Percentiles rank a stretch among this genome's conserved stretches.
Evolutionary conservation across 64 coral and sea anemone species (phyloP).

Genomic region (Montipora efflorescens): DNA sequence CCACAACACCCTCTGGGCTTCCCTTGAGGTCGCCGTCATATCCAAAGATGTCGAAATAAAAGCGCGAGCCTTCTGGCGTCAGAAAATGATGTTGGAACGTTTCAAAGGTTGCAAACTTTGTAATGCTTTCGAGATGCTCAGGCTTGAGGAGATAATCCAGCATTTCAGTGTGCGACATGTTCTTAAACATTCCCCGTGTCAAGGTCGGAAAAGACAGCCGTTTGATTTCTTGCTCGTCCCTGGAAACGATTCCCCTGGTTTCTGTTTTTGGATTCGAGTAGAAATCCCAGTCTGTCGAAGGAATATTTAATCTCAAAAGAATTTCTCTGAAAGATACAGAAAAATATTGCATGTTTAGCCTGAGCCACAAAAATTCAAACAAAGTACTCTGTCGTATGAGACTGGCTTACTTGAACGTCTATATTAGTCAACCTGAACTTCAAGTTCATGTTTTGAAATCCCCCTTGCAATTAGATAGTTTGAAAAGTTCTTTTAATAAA

Average conservation of each 20-base stretch:
- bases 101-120: conserved; percentile 39
- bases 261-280: conserved; percentile 32
- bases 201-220: neutral
- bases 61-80: conserved; percentile 19
- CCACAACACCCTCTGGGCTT: conserved; percentile 16
- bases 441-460: too few species aligned
- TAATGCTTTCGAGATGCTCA: neutral
- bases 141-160: conserved; percentile 10
- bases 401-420: too few species aligned
- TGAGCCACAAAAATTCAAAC: too few species aligned
- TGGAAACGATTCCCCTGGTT: neutral
- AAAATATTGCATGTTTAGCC: neutral
- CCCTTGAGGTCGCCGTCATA: conserved; percentile 39
- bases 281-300: conserved; percentile 20
- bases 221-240: conserved; percentile 42
- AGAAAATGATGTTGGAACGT: conserved; percentile 41
- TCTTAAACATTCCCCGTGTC: conserved; percentile 17
- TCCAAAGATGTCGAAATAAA: conserved; percentile 26
- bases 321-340: conserved; percentile 1
- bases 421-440: too few species aligned
- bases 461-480: too few species aligned
- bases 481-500: too few species aligned
- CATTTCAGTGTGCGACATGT: conserved; percentile 27
- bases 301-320: conserved; percentile 17
- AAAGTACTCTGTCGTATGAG: too few species aligned